Percentiles rank a stretch among this genome's conserved stretches.
phyloP scores from a whole-genome alignment of 2,113 vertebrate genomes.

The Petromus typicus region DNA sequence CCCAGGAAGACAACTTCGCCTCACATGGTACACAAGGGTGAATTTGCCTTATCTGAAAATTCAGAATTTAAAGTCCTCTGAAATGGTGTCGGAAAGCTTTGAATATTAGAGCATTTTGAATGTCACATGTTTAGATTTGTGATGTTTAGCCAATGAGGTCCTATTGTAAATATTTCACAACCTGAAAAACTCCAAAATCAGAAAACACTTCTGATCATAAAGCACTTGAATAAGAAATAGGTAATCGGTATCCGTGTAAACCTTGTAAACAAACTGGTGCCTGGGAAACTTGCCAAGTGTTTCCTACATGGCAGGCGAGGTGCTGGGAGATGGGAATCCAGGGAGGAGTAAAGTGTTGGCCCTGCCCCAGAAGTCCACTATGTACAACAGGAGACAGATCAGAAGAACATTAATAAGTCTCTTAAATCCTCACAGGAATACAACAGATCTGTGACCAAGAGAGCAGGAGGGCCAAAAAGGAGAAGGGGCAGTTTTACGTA shows the following conservation, averaged over 20 bases:
- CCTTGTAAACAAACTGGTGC: neutral
- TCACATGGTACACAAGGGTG: neutral
- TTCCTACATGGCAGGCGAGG: neutral
- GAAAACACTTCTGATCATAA: neutral
- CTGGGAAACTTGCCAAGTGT: neutral
- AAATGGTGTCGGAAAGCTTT: neutral
- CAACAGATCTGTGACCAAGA: neutral
- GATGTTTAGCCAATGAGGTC: neutral
- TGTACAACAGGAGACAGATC: neutral
- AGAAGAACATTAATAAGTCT: neutral
- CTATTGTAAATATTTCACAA: neutral
- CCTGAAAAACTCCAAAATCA: neutral
- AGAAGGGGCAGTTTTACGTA: neutral
- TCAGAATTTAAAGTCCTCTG: neutral
- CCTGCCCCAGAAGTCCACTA: neutral
- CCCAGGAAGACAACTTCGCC: neutral
- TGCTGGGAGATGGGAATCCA: neutral
- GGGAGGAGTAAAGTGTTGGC: neutral
- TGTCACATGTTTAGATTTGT: neutral
- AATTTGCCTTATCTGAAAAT: neutral
- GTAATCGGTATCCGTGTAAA: no score
- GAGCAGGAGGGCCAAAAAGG: neutral
- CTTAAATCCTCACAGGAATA: neutral
- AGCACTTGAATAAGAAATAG: neutral
- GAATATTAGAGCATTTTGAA: neutral